These are phyloP conservation scores for Halcyon leucocephala DNA, from an alignment of 2,797 vertebrate genomes.

Conservation along the genomic window DNA sequence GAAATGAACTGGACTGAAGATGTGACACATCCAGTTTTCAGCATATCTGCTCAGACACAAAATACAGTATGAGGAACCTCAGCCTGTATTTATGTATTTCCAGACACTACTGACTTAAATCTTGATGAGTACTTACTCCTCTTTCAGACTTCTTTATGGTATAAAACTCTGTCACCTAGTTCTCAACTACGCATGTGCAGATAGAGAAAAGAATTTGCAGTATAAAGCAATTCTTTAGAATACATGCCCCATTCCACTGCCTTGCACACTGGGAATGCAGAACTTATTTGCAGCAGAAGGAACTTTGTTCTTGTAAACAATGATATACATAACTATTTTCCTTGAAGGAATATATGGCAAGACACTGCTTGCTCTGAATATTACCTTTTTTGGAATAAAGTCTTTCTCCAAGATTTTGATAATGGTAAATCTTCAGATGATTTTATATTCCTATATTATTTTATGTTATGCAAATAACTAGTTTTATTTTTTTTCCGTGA, in stretches of 20 bases:
- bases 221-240: background rate
- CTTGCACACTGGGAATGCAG: background rate
- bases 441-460: background rate
- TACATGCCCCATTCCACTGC: background rate
- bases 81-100: background rate
- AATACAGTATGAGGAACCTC: background rate
- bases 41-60: background rate
- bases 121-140: background rate
- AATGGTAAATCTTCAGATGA: background rate
- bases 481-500: background rate
- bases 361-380: background rate
- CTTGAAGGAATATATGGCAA: background rate
- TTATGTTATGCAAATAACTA: background rate
- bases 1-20: background rate
- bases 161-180: background rate
- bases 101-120: background rate
- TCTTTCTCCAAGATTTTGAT: background rate
- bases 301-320: background rate
- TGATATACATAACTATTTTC: rapidly evolving
- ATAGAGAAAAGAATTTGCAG: background rate
- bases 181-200: background rate
- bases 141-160: background rate
- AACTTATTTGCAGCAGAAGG: background rate
- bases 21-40: background rate
- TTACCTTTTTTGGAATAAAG: background rate